Evolutionary conservation across 1,140 invertebrate genomes (phyloP).

Genomic region (Camponotus pennsylvanicus): DNA sequence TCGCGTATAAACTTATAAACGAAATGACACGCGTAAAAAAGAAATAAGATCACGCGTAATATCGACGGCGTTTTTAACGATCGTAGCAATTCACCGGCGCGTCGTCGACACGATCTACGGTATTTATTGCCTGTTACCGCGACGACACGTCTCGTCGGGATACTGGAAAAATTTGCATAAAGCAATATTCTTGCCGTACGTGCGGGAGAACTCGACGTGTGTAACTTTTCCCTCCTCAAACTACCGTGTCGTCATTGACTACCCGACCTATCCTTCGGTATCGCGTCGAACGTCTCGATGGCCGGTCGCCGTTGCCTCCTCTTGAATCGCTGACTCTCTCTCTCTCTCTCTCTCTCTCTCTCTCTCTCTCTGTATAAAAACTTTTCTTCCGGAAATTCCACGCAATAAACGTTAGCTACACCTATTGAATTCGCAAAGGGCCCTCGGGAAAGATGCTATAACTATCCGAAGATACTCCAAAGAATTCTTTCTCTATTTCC

Average conservation of each 20-base stretch:
- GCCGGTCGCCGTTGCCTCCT: neutral
- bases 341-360: no score
- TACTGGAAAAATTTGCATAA: conserved; percentile 37
- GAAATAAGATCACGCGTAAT: neutral
- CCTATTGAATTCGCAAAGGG: conserved; percentile 52
- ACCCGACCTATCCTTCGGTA: conserved; percentile 24
- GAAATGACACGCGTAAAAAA: neutral
- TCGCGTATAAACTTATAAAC: neutral
- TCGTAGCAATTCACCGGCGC: neutral
- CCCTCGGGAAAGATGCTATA: conserved; percentile 45
- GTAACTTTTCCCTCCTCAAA: neutral
- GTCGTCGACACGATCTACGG: conserved; percentile 2
- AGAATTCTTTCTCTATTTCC: conserved; percentile 38
- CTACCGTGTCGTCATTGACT: conserved; percentile 14
- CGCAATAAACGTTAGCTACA: conserved; percentile 63
- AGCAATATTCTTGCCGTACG: neutral
- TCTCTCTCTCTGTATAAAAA: neutral
- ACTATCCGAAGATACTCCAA: conserved; percentile 33
- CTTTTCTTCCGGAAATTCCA: conserved; percentile 48
- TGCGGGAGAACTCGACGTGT: neutral
- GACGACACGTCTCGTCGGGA: conserved; percentile 1
- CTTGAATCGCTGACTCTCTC: neutral
- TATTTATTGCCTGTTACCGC: neutral
- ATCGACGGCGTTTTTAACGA: neutral
- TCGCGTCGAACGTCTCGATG: conserved; percentile 17